Percentiles rank a stretch among this genome's conserved stretches.
Conservation (phyloP, 2,113 vertebrate species). For the Xiphias gladius region DNA sequence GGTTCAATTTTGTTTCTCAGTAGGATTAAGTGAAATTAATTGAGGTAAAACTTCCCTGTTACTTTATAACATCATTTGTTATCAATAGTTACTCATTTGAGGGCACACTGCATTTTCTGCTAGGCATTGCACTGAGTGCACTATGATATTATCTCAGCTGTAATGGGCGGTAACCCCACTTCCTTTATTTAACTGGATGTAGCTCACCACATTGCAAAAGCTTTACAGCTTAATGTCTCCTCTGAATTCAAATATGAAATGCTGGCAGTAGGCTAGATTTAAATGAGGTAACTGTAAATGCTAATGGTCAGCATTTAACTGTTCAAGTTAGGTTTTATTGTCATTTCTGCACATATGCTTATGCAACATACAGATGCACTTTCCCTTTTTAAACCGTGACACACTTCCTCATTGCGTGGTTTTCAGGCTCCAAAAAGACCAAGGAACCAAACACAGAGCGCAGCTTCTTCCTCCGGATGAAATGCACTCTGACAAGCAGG, state of each 20-base stretch:
- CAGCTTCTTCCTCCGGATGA: conserved; percentile 97
- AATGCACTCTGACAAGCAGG: conserved; percentile 96
- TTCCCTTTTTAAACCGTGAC: background rate
- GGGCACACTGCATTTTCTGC: background rate
- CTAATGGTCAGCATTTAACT: background rate
- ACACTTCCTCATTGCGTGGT: conserved; percentile 35
- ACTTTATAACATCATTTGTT: background rate
- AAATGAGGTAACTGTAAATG: background rate
- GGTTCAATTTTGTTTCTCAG: background rate
- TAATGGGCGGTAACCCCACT: background rate
- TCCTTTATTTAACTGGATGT: conserved; percentile 10
- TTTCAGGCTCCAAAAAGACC: conserved; percentile 92
- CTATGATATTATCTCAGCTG: background rate
- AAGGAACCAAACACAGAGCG: conserved; percentile 93
- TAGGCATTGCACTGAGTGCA: background rate
- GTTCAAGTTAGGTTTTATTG: too few species aligned
- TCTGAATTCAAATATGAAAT: conserved; percentile 17
- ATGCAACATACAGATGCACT: background rate
- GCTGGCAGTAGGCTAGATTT: background rate
- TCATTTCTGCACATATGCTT: background rate
- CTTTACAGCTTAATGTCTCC: background rate
- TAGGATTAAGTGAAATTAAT: background rate
- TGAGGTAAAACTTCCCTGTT: background rate
- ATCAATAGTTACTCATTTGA: background rate
- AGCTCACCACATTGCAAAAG: background rate